Evolutionary conservation across 2,888 invertebrate genomes (phyloP).

Genomic region (Dynastes grantii): DNA sequence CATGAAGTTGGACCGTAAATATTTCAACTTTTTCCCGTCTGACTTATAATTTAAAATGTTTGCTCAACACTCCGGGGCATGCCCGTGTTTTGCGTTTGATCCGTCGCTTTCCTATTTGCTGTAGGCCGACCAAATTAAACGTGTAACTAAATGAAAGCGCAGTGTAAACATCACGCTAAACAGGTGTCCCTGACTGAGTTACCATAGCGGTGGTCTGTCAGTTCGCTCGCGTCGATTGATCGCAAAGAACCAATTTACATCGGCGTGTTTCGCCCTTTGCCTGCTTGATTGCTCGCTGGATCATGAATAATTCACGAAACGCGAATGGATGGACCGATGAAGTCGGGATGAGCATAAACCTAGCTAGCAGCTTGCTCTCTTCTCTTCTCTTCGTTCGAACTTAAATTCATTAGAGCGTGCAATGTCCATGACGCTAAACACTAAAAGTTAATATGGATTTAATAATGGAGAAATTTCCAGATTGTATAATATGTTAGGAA

Average conservation of each 20-base stretch:
- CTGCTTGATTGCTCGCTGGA: slow-evolving; percentile 30
- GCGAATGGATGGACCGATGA: background rate
- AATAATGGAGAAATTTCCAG: slow-evolving; percentile 23
- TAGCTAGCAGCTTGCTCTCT: background rate
- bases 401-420: slow-evolving; percentile 29
- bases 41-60: background rate
- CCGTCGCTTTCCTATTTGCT: background rate
- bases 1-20: too few relatives aligned
- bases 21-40: background rate
- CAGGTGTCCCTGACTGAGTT: slow-evolving; percentile 28
- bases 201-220: background rate
- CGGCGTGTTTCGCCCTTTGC: slow-evolving; percentile 39
- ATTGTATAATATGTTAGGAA: background rate
- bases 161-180: slow-evolving; percentile 28
- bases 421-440: slow-evolving; percentile 8
- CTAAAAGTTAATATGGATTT: slow-evolving; percentile 35
- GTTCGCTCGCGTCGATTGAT: slow-evolving; percentile 28
- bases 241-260: slow-evolving; percentile 42
- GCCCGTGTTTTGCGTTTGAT: slow-evolving; percentile 1
- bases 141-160: slow-evolving; percentile 20
- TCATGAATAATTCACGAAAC: slow-evolving; percentile 39
- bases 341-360: slow-evolving; percentile 1
- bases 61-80: background rate
- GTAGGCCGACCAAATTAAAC: slow-evolving; percentile 18
- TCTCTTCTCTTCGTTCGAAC: slow-evolving; percentile 22